phyloP scores from a whole-genome alignment of 2,888 invertebrate species.

The Boloria euphrosyne region DNA sequence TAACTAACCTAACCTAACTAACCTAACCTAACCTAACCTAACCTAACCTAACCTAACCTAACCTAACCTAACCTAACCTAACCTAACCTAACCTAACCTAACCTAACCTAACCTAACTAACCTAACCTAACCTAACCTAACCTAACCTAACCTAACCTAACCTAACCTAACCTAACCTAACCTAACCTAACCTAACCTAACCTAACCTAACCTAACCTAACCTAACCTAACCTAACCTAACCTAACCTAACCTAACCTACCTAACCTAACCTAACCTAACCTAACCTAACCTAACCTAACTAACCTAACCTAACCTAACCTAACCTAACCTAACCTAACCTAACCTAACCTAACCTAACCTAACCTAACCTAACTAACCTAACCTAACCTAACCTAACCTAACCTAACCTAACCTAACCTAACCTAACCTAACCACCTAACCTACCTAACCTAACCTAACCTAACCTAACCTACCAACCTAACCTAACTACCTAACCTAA shows the following conservation, averaged over 20 bases:
- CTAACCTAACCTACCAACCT: too few relatives aligned
- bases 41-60: constrained; percentile 40
- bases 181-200: constrained; percentile 38
- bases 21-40: constrained; percentile 44
- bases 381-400: constrained; percentile 37
- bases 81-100: constrained; percentile 39
- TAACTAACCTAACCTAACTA: constrained; percentile 40
- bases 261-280: constrained; percentile 38
- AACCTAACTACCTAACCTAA: too few relatives aligned
- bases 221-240: constrained; percentile 39
- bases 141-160: constrained; percentile 38
- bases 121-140: constrained; percentile 41
- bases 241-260: constrained; percentile 39
- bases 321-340: constrained; percentile 42
- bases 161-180: constrained; percentile 40
- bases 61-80: constrained; percentile 39
- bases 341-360: constrained; percentile 39
- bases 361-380: constrained; percentile 36
- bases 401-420: constrained; percentile 41
- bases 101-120: constrained; percentile 38
- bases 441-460: too few relatives aligned
- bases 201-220: constrained; percentile 36
- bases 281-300: constrained; percentile 39
- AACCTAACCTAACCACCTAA: constrained; percentile 43
- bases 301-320: constrained; percentile 37